Evolutionary conservation across 2,113 vertebrate genomes (phyloP).

Genomic region (Isichthys henryi): DNA sequence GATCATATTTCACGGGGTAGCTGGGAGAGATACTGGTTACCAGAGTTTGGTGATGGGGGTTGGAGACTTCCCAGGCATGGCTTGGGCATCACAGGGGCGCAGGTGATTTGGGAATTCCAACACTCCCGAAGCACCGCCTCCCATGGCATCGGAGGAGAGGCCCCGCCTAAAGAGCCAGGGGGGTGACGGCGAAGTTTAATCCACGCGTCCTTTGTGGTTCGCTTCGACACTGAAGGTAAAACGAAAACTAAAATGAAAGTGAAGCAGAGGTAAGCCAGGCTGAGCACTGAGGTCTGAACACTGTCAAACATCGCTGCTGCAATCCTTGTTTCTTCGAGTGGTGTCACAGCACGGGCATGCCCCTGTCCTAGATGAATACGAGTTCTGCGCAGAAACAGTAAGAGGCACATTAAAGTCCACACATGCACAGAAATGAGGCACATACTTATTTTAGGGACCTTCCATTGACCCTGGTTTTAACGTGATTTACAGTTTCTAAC

Average conservation of each 20-base stretch:
- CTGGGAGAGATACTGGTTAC: neutral
- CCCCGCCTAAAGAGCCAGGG: neutral
- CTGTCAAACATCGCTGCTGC: neutral
- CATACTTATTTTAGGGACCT: neutral
- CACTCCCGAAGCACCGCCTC: neutral
- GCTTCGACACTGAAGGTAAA: neutral
- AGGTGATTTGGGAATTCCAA: neutral
- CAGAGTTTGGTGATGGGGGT: neutral
- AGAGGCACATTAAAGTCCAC: neutral
- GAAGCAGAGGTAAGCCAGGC: neutral
- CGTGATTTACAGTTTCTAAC: neutral
- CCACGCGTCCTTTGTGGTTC: constrained; percentile 9
- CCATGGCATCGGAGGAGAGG: neutral
- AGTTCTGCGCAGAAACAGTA: neutral
- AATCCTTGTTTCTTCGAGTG: neutral
- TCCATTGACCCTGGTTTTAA: neutral
- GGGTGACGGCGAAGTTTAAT: neutral
- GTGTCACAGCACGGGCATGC: neutral
- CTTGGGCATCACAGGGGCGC: neutral
- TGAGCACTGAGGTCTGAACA: neutral
- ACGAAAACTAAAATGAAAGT: neutral
- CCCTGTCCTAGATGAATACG: neutral
- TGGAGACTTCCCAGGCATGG: neutral
- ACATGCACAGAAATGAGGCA: neutral
- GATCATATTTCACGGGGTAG: neutral